These are phyloP conservation scores for Mugil cephalus DNA, from an alignment of 2,113 vertebrate species.

Conservation along the genomic window DNA sequence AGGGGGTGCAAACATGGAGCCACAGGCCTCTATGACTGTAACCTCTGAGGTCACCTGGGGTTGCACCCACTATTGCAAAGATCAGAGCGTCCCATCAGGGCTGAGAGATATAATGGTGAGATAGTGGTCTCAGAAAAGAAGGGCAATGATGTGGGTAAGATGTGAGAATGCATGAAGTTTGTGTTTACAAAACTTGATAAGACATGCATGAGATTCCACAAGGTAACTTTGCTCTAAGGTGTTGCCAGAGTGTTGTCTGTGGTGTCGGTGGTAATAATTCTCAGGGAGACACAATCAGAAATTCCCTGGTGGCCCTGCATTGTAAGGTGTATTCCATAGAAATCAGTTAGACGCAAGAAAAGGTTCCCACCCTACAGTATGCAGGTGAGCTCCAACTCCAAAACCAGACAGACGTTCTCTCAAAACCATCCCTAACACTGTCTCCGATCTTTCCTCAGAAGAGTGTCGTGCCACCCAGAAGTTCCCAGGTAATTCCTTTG, in stretches of 20 bases:
- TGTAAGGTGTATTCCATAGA: neutral
- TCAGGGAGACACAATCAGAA: neutral
- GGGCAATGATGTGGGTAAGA: neutral
- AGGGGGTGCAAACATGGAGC: neutral
- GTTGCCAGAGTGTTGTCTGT: neutral
- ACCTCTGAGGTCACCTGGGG: too few relatives aligned
- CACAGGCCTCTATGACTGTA: neutral
- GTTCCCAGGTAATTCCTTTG: neutral
- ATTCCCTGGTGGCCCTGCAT: neutral
- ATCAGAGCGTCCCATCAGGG: neutral
- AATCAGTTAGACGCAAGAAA: neutral
- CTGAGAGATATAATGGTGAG: neutral
- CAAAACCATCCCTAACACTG: neutral
- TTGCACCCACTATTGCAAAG: too few relatives aligned
- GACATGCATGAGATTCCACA: constrained; percentile 9
- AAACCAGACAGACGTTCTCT: neutral
- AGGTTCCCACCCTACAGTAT: too few relatives aligned
- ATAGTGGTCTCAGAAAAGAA: too few relatives aligned
- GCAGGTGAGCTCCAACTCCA: neutral
- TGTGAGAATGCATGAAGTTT: neutral
- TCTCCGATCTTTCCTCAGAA: constrained; percentile 34
- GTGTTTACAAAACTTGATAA: constrained; percentile 26
- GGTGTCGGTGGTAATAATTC: neutral
- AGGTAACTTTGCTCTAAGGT: too few relatives aligned
- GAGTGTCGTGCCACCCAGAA: neutral